Evolutionary conservation across 2,113 vertebrate species (phyloP).

Genomic region (Uropsilus gracilis): DNA sequence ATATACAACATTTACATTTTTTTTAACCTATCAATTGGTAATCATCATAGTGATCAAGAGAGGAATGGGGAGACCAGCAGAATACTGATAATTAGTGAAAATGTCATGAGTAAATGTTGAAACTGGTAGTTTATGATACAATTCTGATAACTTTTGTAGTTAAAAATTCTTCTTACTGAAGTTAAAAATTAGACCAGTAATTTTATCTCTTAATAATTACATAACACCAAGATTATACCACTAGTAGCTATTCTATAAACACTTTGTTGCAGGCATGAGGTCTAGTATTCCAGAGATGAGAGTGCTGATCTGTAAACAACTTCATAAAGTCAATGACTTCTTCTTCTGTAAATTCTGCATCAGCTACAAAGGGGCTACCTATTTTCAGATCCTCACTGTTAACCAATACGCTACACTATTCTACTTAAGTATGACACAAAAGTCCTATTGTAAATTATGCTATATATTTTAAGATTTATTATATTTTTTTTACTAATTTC

Average conservation of each 20-base stretch:
- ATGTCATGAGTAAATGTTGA: background rate
- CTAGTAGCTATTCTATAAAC: background rate
- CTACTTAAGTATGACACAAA: background rate
- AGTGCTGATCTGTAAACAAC: background rate
- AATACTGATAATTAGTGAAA: background rate
- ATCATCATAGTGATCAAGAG: background rate
- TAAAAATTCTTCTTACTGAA: background rate
- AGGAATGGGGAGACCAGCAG: background rate
- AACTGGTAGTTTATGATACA: background rate
- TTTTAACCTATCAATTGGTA: background rate
- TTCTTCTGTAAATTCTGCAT: background rate
- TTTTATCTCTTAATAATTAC: background rate
- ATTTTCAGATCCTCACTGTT: background rate
- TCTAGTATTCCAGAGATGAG: background rate
- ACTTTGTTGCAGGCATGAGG: background rate
- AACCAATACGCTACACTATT: background rate
- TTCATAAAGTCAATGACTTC: background rate
- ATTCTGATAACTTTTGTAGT: background rate
- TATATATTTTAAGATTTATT: background rate
- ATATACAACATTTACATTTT: background rate
- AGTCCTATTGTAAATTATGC: background rate
- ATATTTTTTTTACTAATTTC: background rate
- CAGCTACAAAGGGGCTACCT: background rate
- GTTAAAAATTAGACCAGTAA: background rate
- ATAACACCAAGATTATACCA: background rate